phyloP scores from a whole-genome alignment of 2,888 invertebrate species.

The Alsophila aescularia region DNA sequence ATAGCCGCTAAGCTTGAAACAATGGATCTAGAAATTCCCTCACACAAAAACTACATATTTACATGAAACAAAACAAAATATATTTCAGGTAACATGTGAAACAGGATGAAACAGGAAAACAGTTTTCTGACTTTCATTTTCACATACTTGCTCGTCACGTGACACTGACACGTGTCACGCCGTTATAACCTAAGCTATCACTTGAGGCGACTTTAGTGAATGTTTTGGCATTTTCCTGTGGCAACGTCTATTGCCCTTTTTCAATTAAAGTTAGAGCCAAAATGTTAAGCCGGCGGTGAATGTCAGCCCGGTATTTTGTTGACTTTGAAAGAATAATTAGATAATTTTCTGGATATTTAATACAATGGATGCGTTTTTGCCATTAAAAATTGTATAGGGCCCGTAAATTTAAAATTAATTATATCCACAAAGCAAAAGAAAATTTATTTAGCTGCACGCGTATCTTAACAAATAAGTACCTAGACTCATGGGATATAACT shows the following conservation, averaged over 20 bases:
- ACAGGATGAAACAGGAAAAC: neutral
- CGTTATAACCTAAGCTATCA: slow-evolving; percentile 14
- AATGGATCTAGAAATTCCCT: too few relatives aligned
- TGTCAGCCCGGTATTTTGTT: neutral
- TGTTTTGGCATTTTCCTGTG: slow-evolving; percentile 36
- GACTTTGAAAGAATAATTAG: too few relatives aligned
- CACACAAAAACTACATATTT: neutral
- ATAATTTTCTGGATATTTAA: too few relatives aligned
- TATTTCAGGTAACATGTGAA: neutral
- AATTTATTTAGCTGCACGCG: too few relatives aligned
- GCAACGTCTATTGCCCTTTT: slow-evolving; percentile 43
- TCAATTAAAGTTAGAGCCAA: slow-evolving; percentile 46
- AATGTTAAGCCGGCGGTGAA: slow-evolving; percentile 20
- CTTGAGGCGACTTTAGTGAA: slow-evolving; percentile 26
- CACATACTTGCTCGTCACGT: slow-evolving; percentile 12
- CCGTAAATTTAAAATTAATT: too few relatives aligned
- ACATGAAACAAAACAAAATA: neutral
- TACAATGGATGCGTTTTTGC: too few relatives aligned
- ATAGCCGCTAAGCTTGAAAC: too few relatives aligned
- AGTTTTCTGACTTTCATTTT: neutral
- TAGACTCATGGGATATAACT: too few relatives aligned
- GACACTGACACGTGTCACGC: slow-evolving; percentile 11
- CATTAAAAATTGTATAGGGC: too few relatives aligned
- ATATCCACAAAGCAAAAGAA: too few relatives aligned
- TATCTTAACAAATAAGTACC: too few relatives aligned